Conservation (phyloP, 2,888 invertebrate genomes). For the Pammene fasciana region DNA sequence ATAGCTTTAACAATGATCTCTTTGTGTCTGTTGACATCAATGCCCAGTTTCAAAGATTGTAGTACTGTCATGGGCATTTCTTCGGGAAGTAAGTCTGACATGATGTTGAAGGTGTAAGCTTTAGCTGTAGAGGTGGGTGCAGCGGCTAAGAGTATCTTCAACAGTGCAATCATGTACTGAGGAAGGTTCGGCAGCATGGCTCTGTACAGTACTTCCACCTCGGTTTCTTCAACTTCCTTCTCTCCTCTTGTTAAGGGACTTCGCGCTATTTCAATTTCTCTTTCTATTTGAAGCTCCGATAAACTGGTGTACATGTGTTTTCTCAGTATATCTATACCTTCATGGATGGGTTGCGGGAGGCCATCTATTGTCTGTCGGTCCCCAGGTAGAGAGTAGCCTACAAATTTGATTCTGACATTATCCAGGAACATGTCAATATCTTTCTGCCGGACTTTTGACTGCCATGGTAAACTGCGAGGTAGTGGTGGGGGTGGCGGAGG, state of each 20-base stretch:
- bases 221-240: conserved; percentile 89
- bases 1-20: conserved; percentile 99
- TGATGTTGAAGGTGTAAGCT: conserved; percentile 98
- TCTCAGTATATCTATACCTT: conserved; percentile 95
- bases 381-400: conserved; percentile 94
- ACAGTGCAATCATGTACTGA: conserved; percentile 97
- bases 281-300: conserved; percentile 94
- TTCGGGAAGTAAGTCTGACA: conserved; percentile 98
- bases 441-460: conserved; percentile 96
- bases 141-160: conserved; percentile 98
- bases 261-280: conserved; percentile 95
- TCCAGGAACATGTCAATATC: conserved; percentile 97
- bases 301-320: conserved; percentile 97
- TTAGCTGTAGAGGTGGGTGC: conserved; percentile 99
- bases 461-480: conserved; percentile 93
- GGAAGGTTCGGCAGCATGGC: conserved; percentile 98
- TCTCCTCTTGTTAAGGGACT: conserved; percentile 95
- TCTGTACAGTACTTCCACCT: conserved; percentile 94
- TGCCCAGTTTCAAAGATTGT: conserved; percentile 96
- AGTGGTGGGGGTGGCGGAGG: conserved; percentile 77
- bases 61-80: conserved; percentile 98
- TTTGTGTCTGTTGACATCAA: conserved; percentile 99
- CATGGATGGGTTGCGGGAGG: conserved; percentile 97
- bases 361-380: conserved; percentile 96
- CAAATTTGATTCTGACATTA: conserved; percentile 96